A percentile compares a stretch with the other conserved stretches of the same genome.
These are phyloP conservation scores for Brachionus koreanus DNA, from an alignment of 1,140 invertebrate species.

Conservation along the genomic window DNA sequence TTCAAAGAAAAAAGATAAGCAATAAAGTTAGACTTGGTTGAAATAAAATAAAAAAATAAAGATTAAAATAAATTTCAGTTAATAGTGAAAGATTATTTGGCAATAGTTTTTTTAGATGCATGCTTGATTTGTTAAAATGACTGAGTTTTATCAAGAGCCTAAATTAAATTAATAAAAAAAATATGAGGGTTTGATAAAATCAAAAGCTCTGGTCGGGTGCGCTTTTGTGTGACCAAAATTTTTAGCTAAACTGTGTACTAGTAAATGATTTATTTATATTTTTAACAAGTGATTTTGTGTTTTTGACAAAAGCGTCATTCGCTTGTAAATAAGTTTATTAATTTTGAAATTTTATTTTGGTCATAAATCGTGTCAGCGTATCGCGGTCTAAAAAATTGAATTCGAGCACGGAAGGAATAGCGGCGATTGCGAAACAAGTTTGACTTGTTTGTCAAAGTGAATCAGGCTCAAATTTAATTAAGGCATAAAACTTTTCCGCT, in stretches of 20 bases:
- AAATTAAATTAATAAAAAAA: neutral
- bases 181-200: neutral
- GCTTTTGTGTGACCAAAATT: neutral
- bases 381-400: neutral
- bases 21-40: neutral
- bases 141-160: neutral
- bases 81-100: neutral
- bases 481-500: neutral
- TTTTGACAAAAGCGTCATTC: neutral
- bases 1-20: neutral
- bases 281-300: neutral
- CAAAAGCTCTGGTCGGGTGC: neutral
- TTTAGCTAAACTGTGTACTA: neutral
- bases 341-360: neutral
- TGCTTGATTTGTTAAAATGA: neutral
- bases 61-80: neutral
- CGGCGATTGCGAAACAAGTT: neutral
- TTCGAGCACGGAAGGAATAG: neutral
- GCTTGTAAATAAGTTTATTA: neutral
- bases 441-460: neutral
- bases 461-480: neutral
- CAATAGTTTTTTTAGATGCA: neutral
- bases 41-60: neutral
- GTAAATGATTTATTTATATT: conserved; percentile 4
- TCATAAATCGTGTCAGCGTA: neutral